Percentiles rank a stretch among this genome's conserved stretches.
Evolutionary conservation across 2,797 vertebrate genomes (phyloP).

Genomic region (Anas georgica): DNA sequence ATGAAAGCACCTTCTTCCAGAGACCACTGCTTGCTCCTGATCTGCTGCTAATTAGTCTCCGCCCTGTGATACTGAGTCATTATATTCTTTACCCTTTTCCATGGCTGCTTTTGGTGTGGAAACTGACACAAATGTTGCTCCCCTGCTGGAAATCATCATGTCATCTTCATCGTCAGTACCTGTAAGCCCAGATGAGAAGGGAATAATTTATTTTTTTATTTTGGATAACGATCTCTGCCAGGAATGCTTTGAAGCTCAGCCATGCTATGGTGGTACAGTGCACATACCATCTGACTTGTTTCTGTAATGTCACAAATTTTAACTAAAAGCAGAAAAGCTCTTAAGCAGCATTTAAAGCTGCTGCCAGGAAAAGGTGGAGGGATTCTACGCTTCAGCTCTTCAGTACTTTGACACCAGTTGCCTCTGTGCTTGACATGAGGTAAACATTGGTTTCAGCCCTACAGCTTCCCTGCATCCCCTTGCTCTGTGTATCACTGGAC

Average conservation of each 20-base stretch:
- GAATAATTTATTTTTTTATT: not conserved
- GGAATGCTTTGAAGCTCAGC: not conserved
- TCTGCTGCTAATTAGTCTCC: slow-evolving; percentile 57
- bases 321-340: not conserved
- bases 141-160: slow-evolving; percentile 28
- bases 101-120: slow-evolving; percentile 47
- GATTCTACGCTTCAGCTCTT: not conserved
- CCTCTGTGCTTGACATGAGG: not conserved
- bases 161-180: not conserved
- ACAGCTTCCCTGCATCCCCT: not conserved
- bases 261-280: not conserved
- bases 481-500: not conserved
- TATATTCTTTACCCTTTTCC: slow-evolving; percentile 60
- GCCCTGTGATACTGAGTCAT: slow-evolving; percentile 55
- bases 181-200: not conserved
- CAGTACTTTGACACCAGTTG: not conserved
- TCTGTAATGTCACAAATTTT: not conserved
- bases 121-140: slow-evolving; percentile 42
- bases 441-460: not conserved
- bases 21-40: slow-evolving; percentile 43
- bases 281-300: not conserved
- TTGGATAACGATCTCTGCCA: not conserved
- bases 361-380: not conserved
- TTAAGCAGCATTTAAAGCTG: not conserved
- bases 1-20: slow-evolving; percentile 56